Evolutionary conservation across 2,888 invertebrate genomes (phyloP), one percentile per base, ranked within the genome.

Genomic region (Dolichopus griseipennis): DNA sequence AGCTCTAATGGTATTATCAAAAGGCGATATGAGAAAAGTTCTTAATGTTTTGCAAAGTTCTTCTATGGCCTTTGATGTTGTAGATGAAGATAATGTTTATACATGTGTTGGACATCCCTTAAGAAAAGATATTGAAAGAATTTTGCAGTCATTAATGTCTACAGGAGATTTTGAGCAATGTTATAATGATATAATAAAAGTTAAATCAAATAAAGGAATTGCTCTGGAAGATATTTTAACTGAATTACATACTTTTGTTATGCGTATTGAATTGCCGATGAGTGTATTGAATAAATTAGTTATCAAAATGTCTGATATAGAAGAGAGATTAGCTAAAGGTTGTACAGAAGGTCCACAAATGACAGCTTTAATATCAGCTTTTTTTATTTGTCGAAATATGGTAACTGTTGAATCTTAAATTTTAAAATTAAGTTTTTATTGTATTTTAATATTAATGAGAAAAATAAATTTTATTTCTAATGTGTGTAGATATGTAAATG

Each of bases 11-110:
- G 90, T 91, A 0, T 83, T 99, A 1, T 92, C 97, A 0, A 91
- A 91, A 69, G 99, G 99, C 15, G 99, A 99, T 82, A 99, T 99
- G 99, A 86, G 99, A 73, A 94, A 93, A 80, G 95, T 97, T 0
- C 82, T 99, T 27, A 99, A 99, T 82, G 92, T 98, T 27, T 83
- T 99, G 66, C 98, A 99, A 84, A 95, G 97, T 83, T 94, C 97
- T 15, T 92, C 93, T 82, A 88, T 98, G 82, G 97, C 97, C 1
- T 95, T 91, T 81, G 90, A 91, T 73, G 83, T 85, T 72, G 93
- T 99, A 43, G 92, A 89, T 34, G 96, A 97, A 82, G 90, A 92
- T 73, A 91, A 90, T 78, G 97, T 87, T 3, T 99, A 99, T 81
- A 89, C 90, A 1, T 99, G 98, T 80, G 96, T 98, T 41, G 99